Evolutionary conservation across 1,140 invertebrate genomes (phyloP).

Genomic region (Gryon sp.): DNA sequence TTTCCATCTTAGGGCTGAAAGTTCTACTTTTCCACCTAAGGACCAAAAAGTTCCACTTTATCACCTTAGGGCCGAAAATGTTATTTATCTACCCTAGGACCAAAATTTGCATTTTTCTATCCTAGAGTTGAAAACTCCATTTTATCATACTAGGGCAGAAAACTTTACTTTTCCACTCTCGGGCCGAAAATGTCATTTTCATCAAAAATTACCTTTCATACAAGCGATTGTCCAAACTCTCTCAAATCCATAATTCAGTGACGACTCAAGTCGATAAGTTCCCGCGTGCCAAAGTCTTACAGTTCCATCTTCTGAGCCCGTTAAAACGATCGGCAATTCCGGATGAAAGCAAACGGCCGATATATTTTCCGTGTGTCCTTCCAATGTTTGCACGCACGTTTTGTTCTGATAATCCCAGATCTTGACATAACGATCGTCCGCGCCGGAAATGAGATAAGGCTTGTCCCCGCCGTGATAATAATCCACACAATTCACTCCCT

Average conservation of each 20-base stretch:
- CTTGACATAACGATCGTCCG: conserved; percentile 97
- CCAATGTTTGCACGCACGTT: conserved; percentile 98
- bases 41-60: no score
- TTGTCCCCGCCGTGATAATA: conserved; percentile 99
- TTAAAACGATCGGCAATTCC: conserved; percentile 97
- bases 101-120: no score
- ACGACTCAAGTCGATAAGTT: conserved; percentile 97
- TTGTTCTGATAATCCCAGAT: conserved; percentile 99
- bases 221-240: conserved; percentile 98
- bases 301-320: conserved; percentile 97
- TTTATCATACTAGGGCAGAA: no score
- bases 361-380: conserved; percentile 98
- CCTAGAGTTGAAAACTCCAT: no score
- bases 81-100: no score
- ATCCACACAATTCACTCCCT: conserved; percentile 99
- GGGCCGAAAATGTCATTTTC: no score
- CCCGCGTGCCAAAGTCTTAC: conserved; percentile 99
- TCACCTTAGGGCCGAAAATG: no score
- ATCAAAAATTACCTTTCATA: conserved; percentile 82
- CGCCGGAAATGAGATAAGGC: conserved; percentile 99
- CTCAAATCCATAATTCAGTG: conserved; percentile 98
- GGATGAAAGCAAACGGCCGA: conserved; percentile 97
- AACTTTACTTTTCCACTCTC: no score
- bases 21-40: no score
- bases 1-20: no score